These are phyloP conservation scores for Anarhynchus alexandrinus DNA, from an alignment of 2,113 vertebrate genomes.

Conservation along the genomic window DNA sequence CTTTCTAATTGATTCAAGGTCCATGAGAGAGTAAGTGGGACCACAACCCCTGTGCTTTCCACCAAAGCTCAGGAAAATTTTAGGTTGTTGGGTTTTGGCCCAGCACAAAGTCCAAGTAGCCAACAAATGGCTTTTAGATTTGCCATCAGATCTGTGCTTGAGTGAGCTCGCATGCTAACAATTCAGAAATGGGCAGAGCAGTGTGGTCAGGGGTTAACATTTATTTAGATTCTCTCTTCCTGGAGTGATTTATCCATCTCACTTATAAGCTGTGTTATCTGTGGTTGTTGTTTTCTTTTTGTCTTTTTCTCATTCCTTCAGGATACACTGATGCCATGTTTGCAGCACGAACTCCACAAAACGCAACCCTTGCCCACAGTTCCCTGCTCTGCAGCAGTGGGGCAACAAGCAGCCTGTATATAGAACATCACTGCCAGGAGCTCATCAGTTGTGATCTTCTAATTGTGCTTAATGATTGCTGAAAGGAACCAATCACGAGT, in stretches of 20 bases:
- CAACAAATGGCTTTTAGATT: not conserved
- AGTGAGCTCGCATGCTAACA: not conserved
- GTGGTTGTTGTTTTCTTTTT: not conserved
- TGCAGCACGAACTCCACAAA: not conserved
- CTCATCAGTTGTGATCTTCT: conserved; percentile 28
- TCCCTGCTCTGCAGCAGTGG: not conserved
- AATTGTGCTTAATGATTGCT: conserved; percentile 53
- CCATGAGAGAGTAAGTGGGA: not conserved
- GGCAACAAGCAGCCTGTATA: not conserved
- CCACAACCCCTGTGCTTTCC: not conserved
- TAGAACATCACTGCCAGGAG: not conserved
- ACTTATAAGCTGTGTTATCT: not conserved
- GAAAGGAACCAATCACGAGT: conserved; percentile 29
- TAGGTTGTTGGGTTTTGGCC: not conserved
- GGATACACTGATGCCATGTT: not conserved
- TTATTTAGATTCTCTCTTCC: not conserved
- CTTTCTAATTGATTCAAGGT: not conserved
- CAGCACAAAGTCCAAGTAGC: not conserved
- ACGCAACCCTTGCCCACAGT: not conserved
- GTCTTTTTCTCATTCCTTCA: not conserved
- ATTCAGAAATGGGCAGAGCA: not conserved
- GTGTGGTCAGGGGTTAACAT: not conserved
- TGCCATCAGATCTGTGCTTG: fast-evolving
- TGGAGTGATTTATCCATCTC: not conserved
- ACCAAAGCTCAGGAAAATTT: not conserved